Evolutionary conservation across 2,888 invertebrate genomes (phyloP).

Genomic region (Thymelicus acteon): DNA sequence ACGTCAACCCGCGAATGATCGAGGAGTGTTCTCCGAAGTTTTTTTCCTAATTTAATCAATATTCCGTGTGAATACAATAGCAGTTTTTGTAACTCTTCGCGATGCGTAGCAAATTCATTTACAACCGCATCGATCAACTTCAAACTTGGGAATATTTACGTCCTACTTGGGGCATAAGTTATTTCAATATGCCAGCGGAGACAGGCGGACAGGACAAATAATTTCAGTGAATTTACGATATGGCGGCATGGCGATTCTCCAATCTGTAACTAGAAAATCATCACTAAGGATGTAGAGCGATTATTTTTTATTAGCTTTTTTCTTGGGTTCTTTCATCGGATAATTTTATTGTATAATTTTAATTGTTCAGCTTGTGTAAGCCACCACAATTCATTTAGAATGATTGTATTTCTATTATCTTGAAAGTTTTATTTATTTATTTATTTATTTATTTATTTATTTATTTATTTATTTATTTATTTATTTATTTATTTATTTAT

Average conservation of each 20-base stretch:
- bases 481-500: too few relatives aligned
- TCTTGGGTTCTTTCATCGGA: too few relatives aligned
- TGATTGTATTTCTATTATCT: too few relatives aligned
- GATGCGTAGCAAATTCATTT: conserved; percentile 33
- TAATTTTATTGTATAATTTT: too few relatives aligned
- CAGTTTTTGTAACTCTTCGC: conserved; percentile 21
- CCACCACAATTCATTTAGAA: too few relatives aligned
- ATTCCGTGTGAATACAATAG: conserved; percentile 31
- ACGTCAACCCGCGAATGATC: conserved; percentile 30
- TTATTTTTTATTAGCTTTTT: too few relatives aligned
- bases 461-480: too few relatives aligned
- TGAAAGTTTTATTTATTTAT: too few relatives aligned
- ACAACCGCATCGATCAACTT: conserved; percentile 36
- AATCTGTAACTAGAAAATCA: too few relatives aligned
- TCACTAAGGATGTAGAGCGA: too few relatives aligned
- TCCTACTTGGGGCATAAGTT: conserved; percentile 45
- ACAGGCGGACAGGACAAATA: conserved; percentile 47
- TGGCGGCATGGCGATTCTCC: conserved; percentile 51
- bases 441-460: too few relatives aligned
- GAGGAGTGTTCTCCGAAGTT: conserved; percentile 30
- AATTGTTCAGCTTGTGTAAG: too few relatives aligned
- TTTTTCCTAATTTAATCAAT: conserved; percentile 38
- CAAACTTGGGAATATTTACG: conserved; percentile 40
- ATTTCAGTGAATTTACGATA: conserved; percentile 74
- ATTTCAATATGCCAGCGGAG: conserved; percentile 42